Evolutionary conservation across 2,113 vertebrate genomes (phyloP).

Genomic region (Galeopterus variegatus): DNA sequence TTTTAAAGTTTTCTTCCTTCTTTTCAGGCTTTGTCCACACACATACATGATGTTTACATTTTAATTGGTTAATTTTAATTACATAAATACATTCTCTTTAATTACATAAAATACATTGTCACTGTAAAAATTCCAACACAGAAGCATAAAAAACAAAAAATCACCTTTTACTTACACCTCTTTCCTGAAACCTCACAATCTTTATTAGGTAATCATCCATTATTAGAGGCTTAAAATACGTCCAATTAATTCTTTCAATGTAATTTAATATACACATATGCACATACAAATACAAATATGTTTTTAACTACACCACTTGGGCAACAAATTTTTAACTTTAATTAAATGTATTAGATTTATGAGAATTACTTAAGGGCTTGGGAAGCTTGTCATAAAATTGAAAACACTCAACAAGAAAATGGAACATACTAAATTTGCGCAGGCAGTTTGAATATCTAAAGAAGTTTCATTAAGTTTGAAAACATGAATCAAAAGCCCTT

Average conservation of each 20-base stretch:
- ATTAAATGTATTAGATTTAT: constrained; percentile 20
- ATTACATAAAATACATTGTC: neutral
- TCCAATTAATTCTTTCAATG: constrained; percentile 34
- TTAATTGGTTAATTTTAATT: neutral
- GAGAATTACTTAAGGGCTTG: neutral
- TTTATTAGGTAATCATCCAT: neutral
- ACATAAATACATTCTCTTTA: too few relatives aligned
- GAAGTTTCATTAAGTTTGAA: neutral
- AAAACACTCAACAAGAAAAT: constrained; percentile 14
- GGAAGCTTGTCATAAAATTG: neutral
- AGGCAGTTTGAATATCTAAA: neutral
- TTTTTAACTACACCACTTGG: neutral
- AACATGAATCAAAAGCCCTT: constrained; percentile 13
- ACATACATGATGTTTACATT: neutral
- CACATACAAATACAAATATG: neutral
- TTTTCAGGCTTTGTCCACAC: neutral
- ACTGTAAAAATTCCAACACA: constrained; percentile 10
- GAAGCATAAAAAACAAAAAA: neutral
- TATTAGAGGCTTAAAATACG: neutral
- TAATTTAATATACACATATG: neutral
- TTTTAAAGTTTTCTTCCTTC: neutral
- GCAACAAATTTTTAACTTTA: neutral
- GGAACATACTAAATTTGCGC: constrained; percentile 20
- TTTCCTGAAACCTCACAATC: neutral
- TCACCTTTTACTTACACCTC: neutral